A percentile compares a stretch with the other conserved stretches of the same genome.
Evolutionary conservation across 1,140 invertebrate genomes (phyloP).

Genomic region (Aphaenogaster ashmeadi): DNA sequence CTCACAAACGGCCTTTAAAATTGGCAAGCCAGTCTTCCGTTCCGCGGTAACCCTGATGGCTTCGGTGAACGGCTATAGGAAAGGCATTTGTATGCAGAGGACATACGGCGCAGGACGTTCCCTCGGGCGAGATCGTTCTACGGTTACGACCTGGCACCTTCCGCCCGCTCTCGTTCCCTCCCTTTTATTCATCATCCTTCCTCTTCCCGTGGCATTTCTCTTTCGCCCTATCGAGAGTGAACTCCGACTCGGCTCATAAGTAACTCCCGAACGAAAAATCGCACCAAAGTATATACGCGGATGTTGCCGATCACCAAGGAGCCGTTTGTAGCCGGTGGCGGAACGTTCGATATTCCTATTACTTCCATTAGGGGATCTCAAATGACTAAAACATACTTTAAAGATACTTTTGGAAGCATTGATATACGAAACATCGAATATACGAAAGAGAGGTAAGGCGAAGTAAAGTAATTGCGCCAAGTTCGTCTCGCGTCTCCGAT

Average conservation of each 20-base stretch:
- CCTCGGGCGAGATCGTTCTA: conserved; percentile 60
- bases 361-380: neutral
- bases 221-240: conserved; percentile 41
- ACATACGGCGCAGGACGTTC: conserved; percentile 61
- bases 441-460: neutral
- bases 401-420: neutral
- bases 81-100: conserved; percentile 65
- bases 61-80: conserved; percentile 50
- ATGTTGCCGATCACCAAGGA: conserved; percentile 10
- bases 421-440: neutral
- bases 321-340: conserved; percentile 1
- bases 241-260: conserved; percentile 40
- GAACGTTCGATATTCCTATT: neutral
- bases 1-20: conserved; percentile 56
- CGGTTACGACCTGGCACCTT: conserved; percentile 52
- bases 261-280: conserved; percentile 51
- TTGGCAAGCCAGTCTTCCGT: conserved; percentile 52
- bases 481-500: neutral
- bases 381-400: neutral
- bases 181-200: conserved; percentile 56
- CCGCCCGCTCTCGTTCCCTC: neutral
- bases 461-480: neutral
- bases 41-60: conserved; percentile 41
- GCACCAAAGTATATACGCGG: conserved; percentile 1
- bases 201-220: conserved; percentile 33